These are phyloP conservation scores for Orcinus orca DNA, from an alignment of 2,113 vertebrate genomes.

Conservation along the genomic window DNA sequence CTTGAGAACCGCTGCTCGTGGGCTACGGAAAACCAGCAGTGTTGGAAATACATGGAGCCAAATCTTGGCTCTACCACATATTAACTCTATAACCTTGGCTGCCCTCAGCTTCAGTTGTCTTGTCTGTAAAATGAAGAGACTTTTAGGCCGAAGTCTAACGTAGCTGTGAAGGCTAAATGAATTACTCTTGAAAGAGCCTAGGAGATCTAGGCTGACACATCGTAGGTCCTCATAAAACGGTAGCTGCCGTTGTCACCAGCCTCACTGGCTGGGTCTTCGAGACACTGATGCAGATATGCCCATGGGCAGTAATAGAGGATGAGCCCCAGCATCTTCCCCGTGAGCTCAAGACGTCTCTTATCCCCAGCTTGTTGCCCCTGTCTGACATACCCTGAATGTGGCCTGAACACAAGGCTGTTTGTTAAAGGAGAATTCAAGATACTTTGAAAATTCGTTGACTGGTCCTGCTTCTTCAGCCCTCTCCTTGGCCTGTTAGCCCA, in stretches of 20 bases:
- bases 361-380: background rate
- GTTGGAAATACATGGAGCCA: background rate
- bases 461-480: background rate
- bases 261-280: background rate
- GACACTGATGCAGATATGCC: background rate
- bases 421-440: background rate
- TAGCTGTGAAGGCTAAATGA: background rate
- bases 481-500: background rate
- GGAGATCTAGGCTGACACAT: background rate
- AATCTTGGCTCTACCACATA: background rate
- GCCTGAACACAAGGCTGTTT: background rate
- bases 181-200: background rate
- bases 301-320: fast-evolving
- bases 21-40: background rate
- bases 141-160: background rate
- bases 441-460: background rate
- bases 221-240: background rate
- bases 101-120: background rate
- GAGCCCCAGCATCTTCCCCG: no score
- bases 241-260: background rate
- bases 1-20: background rate
- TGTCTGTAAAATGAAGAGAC: background rate
- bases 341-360: background rate
- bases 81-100: background rate
- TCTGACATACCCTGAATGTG: background rate